phyloP scores from a whole-genome alignment of 2,888 invertebrate species.

The Belgica antarctica region DNA sequence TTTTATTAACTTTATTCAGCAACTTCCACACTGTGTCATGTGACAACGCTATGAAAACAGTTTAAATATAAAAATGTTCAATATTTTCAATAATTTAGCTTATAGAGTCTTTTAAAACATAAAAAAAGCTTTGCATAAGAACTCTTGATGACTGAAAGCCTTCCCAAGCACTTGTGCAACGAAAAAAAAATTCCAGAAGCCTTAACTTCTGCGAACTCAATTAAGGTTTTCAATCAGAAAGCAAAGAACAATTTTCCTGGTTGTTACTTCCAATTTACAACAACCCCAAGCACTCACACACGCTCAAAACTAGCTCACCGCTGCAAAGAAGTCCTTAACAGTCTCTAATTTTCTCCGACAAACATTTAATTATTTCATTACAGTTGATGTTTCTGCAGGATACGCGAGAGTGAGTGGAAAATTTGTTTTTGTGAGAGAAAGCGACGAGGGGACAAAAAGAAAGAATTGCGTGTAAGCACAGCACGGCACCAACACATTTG shows the following conservation, averaged over 20 bases:
- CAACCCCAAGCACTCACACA: constrained; percentile 22
- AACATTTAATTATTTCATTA: constrained; percentile 44
- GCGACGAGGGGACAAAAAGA: background rate
- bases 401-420: background rate
- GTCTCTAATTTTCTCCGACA: constrained; percentile 41
- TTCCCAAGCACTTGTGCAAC: background rate
- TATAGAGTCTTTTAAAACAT: no score
- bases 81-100: no score
- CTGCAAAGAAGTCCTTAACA: constrained; percentile 16
- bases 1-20: no score
- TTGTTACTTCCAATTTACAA: constrained; percentile 4
- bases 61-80: no score
- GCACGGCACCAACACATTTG: background rate
- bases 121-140: no score
- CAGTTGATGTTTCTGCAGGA: constrained; percentile 18
- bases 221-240: background rate
- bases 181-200: background rate
- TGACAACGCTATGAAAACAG: no score
- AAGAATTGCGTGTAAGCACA: background rate
- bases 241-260: constrained; percentile 10
- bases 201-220: background rate
- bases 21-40: no score
- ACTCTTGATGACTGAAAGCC: no score
- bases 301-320: constrained; percentile 3
- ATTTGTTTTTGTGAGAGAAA: constrained; percentile 11